Percentiles rank a stretch among this genome's conserved stretches.
Evolutionary conservation across 2,797 vertebrate species (phyloP).

Genomic region (Danio aesculapii): DNA sequence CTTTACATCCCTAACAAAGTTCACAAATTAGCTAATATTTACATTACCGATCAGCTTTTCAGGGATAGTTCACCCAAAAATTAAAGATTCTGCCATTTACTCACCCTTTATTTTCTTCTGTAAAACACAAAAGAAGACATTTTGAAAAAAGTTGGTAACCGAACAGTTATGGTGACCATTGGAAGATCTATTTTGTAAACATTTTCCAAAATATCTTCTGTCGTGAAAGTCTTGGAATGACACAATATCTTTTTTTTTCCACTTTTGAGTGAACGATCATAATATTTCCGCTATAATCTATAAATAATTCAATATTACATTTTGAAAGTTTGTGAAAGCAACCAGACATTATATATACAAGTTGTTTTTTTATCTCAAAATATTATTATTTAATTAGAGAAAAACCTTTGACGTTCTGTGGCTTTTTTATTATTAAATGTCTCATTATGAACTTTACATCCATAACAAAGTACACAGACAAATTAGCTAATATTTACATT

Average conservation of each 20-base stretch:
- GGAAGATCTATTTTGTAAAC: no score
- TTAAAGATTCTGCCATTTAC: background rate
- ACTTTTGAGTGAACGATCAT: background rate
- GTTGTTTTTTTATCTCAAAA: no score
- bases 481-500: conserved; percentile 1
- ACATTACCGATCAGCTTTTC: background rate
- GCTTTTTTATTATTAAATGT: background rate
- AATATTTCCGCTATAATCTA: no score
- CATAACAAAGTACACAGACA: background rate
- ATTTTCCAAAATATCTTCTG: conserved; percentile 30
- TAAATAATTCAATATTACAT: no score
- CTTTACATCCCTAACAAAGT: background rate
- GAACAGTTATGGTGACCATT: background rate
- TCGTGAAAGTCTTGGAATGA: conserved; percentile 15
- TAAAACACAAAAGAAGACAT: conserved; percentile 16
- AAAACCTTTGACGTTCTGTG: background rate
- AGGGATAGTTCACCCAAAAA: no score
- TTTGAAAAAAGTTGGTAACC: conserved; percentile 13
- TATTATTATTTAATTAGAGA: no score
- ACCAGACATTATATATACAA: no score
- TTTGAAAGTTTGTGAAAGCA: no score
- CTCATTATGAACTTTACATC: background rate
- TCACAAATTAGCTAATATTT: conserved; percentile 10
- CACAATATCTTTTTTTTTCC: background rate
- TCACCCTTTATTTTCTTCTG: background rate